Evolutionary conservation across 1,140 invertebrate genomes (phyloP), one percentile per base, ranked within the genome.

Genomic region (Cyrtorhinus lividipennis): DNA sequence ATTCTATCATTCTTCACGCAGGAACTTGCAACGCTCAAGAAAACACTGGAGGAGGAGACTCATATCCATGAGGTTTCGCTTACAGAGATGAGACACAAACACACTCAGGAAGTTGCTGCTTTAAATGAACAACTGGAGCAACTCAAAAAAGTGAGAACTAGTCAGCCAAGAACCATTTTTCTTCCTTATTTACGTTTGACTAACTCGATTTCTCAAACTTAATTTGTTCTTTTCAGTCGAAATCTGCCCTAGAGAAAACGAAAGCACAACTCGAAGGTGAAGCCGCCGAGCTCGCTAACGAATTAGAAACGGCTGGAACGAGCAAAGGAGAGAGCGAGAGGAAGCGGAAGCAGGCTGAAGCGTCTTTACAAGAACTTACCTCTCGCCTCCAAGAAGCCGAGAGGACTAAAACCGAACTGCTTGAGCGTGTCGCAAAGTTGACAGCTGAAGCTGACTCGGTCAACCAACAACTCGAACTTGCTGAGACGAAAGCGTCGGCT

Each of bases 61-160:
- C 81, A 81, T 8, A 69, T 83, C 1, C 90, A 95, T 72, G 93
- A 98, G 72, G 80, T 80, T 0, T 79, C 83, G 12, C 73, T 95
- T 8, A 80, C 86, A 13, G 94, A 97, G 1, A 83, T 94, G 78
- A 78, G 93, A 24, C 90, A 95, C 71, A 96, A 95, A 71, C 88
- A 97, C 74, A 84, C 85, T 8, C 86, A 90, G 73, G 90, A 93
- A 73, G 70, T 94, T 38, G 86, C 89, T 64, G 78, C 79, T 23
- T 77, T 97, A 38, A 92, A 88, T 71, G 93, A 96, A 70, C 92
- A 97, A 70, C 76, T 97, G 66, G 95, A 98, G 67, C 85, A 85
- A 69, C 69, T 93, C 65, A 95, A 93, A 73, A 94, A 94, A 73
- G 70, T 75, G 63, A 61, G n/a, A n/a, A n/a, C n/a, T n/a, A n/a